phyloP scores from a whole-genome alignment of 35 echinoderm and acorn worm species.

The Amphiura filiformis region DNA sequence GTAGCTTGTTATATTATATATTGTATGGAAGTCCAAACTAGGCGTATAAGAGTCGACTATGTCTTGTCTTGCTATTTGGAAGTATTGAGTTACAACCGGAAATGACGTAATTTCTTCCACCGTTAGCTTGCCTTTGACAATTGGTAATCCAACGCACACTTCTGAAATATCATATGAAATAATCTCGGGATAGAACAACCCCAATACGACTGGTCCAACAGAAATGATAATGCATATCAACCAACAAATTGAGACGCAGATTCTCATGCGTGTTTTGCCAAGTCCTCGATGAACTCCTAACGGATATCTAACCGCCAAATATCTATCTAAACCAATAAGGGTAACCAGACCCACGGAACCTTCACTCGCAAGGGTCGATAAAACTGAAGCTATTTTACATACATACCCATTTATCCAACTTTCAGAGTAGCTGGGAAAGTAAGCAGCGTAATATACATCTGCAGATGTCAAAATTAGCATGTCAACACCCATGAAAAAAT shows the following conservation, averaged over 20 bases:
- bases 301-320: background rate
- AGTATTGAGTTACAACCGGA: too few relatives aligned
- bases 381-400: background rate
- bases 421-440: conserved; percentile 20
- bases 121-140: background rate
- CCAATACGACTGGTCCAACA: conserved; percentile 19
- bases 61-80: background rate
- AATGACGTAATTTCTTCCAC: too few relatives aligned
- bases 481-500: conserved; percentile 67
- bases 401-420: background rate
- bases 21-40: too few relatives aligned
- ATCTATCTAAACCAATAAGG: conserved; percentile 4
- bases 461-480: conserved; percentile 48
- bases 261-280: background rate
- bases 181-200: background rate
- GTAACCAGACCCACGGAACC: background rate
- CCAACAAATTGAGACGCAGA: conserved; percentile 28
- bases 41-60: background rate
- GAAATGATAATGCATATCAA: conserved; percentile 12
- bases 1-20: background rate
- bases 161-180: conserved; percentile 55
- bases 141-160: conserved; percentile 7
- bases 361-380: background rate
- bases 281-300: background rate
- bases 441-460: conserved; percentile 39